phyloP scores from a whole-genome alignment of 2,888 invertebrate genomes.

The Agrochola lychnidis region DNA sequence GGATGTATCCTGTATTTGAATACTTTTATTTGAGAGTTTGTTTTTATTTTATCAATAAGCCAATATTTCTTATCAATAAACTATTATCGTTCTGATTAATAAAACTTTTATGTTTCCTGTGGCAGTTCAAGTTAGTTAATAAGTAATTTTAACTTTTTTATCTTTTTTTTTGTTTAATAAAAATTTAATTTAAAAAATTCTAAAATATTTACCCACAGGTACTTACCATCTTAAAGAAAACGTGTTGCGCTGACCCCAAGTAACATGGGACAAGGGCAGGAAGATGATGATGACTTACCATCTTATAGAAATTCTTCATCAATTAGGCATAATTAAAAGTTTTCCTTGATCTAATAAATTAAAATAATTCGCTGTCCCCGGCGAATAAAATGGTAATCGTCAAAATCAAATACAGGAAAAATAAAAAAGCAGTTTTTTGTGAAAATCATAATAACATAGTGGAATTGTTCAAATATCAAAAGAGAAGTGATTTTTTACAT shows the following conservation, averaged over 20 bases:
- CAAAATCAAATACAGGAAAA: too few species aligned
- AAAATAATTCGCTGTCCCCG: too few species aligned
- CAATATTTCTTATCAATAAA: conserved; percentile 6
- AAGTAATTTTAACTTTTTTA: not conserved
- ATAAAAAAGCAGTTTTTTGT: too few species aligned
- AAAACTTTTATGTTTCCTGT: conserved; percentile 22
- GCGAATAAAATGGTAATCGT: too few species aligned
- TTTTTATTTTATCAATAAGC: conserved; percentile 9
- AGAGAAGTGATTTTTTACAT: too few species aligned
- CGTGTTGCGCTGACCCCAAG: too few species aligned
- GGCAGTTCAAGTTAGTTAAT: not conserved
- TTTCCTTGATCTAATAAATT: not conserved
- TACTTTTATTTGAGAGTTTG: conserved; percentile 6
- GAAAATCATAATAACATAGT: too few species aligned
- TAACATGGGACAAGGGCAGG: too few species aligned
- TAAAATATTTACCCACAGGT: not conserved
- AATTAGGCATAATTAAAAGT: not conserved
- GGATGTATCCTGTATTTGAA: conserved; percentile 8
- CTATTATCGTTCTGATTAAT: not conserved
- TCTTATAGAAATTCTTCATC: not conserved
- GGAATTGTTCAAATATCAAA: too few species aligned
- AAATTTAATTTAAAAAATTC: not conserved
- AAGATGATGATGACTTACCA: too few species aligned
- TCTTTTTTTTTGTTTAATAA: not conserved
- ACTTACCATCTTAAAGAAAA: not conserved